Base-by-base conservation (phyloP, 2,888 invertebrate genomes). In the Ochropleura leucogaster region DNA sequence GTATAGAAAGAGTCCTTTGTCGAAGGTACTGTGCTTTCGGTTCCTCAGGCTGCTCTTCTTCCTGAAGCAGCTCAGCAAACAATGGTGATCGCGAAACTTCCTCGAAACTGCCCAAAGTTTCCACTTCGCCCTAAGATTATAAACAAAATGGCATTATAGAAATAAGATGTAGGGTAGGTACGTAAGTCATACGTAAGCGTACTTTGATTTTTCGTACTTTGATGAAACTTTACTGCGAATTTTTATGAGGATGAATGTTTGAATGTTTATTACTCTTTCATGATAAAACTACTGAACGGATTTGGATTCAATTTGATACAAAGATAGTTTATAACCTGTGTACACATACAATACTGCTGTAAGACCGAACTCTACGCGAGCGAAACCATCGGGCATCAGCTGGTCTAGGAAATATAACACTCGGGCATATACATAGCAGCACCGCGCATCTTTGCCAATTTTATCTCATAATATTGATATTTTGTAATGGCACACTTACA, bases 121-220 rank as follows among this genome's bases (percentile, higher is more conserved):
- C 97, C 64, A 97, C 95, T 93, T 97, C 97, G 8, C 98, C 97
- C 97, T 97, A 18, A 57, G 51, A 47, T n/a, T n/a, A n/a, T 4
- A 68, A 59, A 68, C 16, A 57, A 76, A 68, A 63, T 30, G 3
- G 18, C 42, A 44, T 60, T 72, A 60, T 60, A 53, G 20, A 57
- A 12, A 44, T 47, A 47, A 47, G 30, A 49, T 44, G 10, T 42
- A 16, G 16, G 16, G 20, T 14, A 63, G 9, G 18, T n/a, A 66
- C 3, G 10, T 0, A 9, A 30, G 30, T 30, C 30, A 30, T 30
- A 30, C 30, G 30, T 30, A 30, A 30, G 30, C 30, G 30, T n/a
- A n/a, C n/a, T n/a, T n/a, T n/a, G n/a, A n/a, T n/a, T n/a, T n/a
- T 18, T 20, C 30, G 16, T 7, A n/a, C 40, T 57, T 6, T 10